These are phyloP conservation scores for Pseudochromis fuscus DNA, from an alignment of 2,797 vertebrate species.

Conservation along the genomic window DNA sequence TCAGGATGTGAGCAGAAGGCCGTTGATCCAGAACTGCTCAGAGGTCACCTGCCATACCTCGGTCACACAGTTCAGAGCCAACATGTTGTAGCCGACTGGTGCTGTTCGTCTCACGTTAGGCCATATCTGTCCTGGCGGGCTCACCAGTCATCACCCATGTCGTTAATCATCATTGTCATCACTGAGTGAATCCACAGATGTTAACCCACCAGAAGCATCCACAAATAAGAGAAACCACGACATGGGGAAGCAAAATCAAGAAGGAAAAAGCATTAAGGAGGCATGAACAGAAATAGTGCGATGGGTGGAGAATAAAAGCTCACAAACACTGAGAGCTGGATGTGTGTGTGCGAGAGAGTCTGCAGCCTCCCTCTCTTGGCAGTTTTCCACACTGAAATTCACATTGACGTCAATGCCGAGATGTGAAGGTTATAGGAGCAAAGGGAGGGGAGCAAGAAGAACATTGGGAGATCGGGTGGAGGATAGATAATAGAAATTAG, in stretches of 20 bases:
- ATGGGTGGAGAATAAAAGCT: constrained; percentile 34
- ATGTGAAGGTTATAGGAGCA: constrained; percentile 51
- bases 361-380: constrained; percentile 54
- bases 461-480: constrained; percentile 17
- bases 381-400: constrained; percentile 56
- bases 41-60: constrained; percentile 23
- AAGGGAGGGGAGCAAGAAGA: constrained; percentile 31
- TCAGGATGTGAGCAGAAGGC: constrained; percentile 15
- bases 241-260: background rate
- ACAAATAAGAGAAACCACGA: constrained; percentile 37
- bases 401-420: constrained; percentile 73
- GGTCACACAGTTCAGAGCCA: constrained; percentile 7
- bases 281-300: constrained; percentile 23
- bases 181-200: constrained; percentile 42
- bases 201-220: constrained; percentile 43
- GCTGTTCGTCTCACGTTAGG: constrained; percentile 27
- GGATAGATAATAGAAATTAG: constrained; percentile 42
- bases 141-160: constrained; percentile 33
- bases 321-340: constrained; percentile 13
- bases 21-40: constrained; percentile 27
- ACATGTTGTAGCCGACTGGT: constrained; percentile 3
- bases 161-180: constrained; percentile 66
- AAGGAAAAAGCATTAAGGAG: background rate
- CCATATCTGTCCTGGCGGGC: constrained; percentile 51
- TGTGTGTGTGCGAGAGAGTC: constrained; percentile 25